phyloP scores from a whole-genome alignment of 2,113 vertebrate species.

The Myotis yumanensis region DNA sequence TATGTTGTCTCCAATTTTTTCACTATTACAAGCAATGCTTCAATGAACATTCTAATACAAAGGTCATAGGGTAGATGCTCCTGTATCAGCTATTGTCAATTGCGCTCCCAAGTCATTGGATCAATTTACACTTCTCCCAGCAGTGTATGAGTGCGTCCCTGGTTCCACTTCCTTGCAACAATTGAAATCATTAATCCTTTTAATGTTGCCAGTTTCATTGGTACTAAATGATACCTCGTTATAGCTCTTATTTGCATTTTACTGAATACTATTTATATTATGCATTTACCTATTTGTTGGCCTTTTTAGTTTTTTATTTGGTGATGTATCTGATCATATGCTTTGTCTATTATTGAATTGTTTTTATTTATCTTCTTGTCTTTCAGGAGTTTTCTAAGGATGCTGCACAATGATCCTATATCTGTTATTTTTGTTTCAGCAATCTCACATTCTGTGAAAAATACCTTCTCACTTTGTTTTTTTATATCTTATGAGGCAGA shows the following conservation, averaged over 20 bases:
- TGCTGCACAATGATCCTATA: not conserved
- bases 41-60: constrained; percentile 19
- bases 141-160: not conserved
- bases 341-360: not conserved
- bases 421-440: constrained; percentile 13
- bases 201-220: not conserved
- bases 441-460: not conserved
- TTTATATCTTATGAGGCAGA: not conserved
- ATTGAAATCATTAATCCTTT: not conserved
- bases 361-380: not conserved
- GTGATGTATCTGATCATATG: not conserved
- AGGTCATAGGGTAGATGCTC: not conserved
- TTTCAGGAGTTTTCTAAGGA: not conserved
- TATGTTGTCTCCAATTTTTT: constrained; percentile 54
- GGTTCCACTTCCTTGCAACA: not conserved
- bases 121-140: not conserved
- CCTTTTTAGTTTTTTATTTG: not conserved
- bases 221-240: constrained; percentile 9
- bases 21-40: constrained; percentile 48
- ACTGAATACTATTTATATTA: not conserved
- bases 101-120: not conserved
- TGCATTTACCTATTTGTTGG: not conserved
- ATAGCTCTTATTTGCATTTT: constrained; percentile 5
- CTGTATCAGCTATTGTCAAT: not conserved
- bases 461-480: constrained; percentile 2